Evolutionary conservation across 1,140 invertebrate genomes (phyloP).

Genomic region (Pseudomyrmex pallidus): DNA sequence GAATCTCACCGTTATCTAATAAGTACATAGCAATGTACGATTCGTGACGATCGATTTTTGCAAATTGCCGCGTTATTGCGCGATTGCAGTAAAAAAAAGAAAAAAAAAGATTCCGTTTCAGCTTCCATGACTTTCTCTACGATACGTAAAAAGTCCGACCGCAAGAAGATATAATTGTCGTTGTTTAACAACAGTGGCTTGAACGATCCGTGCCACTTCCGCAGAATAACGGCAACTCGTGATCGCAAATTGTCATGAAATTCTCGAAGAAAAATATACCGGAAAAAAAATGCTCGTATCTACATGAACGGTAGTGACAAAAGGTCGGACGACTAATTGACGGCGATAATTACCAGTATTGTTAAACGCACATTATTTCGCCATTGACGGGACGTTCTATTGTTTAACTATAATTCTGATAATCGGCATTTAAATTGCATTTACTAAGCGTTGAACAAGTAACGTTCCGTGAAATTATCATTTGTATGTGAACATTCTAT

Average conservation of each 20-base stretch:
- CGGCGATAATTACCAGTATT: constrained; percentile 43
- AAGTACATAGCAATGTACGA: constrained; percentile 10
- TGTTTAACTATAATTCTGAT: constrained; percentile 18
- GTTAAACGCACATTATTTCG: constrained; percentile 45
- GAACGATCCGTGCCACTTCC: constrained; percentile 33
- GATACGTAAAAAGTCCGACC: constrained; percentile 30
- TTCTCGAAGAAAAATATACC: neutral
- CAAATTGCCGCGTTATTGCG: constrained; percentile 8
- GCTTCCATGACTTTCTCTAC: constrained; percentile 50
- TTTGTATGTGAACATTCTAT: no score
- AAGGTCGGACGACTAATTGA: constrained; percentile 19
- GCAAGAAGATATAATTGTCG: constrained; percentile 44
- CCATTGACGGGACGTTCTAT: constrained; percentile 17
- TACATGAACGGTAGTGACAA: neutral
- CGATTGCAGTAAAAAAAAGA: constrained; percentile 21
- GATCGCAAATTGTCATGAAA: neutral
- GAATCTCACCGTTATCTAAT: constrained; percentile 14
- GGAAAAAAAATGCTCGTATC: neutral
- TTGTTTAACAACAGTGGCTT: constrained; percentile 39
- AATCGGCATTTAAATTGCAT: constrained; percentile 5
- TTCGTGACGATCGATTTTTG: constrained; percentile 23
- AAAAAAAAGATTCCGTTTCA: constrained; percentile 15
- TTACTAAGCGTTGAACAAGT: constrained; percentile 17
- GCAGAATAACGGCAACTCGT: neutral
- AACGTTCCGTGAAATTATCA: neutral